Evolutionary conservation across 1,140 invertebrate species (phyloP).

Genomic region (Psix sp.): DNA sequence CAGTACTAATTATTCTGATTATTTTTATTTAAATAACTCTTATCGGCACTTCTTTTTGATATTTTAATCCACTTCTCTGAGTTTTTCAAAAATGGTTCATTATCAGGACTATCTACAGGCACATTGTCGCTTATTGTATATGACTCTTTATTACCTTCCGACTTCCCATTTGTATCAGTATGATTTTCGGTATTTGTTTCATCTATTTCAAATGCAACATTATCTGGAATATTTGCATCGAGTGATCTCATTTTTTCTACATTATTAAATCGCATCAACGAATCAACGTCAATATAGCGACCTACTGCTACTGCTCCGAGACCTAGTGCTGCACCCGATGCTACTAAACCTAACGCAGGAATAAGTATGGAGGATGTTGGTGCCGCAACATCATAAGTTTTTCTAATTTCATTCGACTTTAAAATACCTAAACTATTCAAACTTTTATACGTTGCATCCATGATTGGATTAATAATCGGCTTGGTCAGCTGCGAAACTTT

Average conservation of each 20-base stretch:
- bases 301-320: slow-evolving; percentile 87
- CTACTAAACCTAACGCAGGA: slow-evolving; percentile 85
- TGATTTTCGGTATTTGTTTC: too few relatives aligned
- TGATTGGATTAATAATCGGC: slow-evolving; percentile 34
- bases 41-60: too few relatives aligned
- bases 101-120: too few relatives aligned
- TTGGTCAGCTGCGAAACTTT: slow-evolving; percentile 80
- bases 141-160: too few relatives aligned
- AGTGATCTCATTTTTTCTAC: slow-evolving; percentile 79
- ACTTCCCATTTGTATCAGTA: too few relatives aligned
- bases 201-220: too few relatives aligned
- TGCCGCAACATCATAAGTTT: slow-evolving; percentile 82
- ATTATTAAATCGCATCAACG: slow-evolving; percentile 77
- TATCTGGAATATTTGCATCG: too few relatives aligned
- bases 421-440: slow-evolving; percentile 84
- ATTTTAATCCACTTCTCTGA: too few relatives aligned
- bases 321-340: slow-evolving; percentile 86
- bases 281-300: slow-evolving; percentile 82
- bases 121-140: too few relatives aligned
- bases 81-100: too few relatives aligned
- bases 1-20: too few relatives aligned
- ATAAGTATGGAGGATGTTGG: slow-evolving; percentile 80
- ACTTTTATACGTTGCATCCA: slow-evolving; percentile 87
- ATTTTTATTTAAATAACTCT: too few relatives aligned
- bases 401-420: slow-evolving; percentile 78